These are phyloP conservation scores for Pseudoatta argentina DNA, from an alignment of 1,140 invertebrate genomes.

Conservation along the genomic window DNA sequence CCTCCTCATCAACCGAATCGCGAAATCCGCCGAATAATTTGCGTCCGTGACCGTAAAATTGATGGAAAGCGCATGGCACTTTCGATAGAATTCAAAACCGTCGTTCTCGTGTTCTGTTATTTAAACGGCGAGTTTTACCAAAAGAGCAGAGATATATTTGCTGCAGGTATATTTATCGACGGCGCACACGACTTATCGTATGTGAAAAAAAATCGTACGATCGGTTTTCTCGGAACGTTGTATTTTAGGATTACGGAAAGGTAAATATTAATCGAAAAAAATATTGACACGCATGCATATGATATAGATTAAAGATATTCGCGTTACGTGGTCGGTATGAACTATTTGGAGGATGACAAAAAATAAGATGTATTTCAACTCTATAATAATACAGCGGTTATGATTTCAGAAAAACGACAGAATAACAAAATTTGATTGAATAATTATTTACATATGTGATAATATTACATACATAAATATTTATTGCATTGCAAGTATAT, in stretches of 20 bases:
- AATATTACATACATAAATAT: too few relatives aligned
- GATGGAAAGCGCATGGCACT: not conserved
- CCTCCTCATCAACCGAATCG: not conserved
- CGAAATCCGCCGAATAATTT: not conserved
- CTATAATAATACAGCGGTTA: too few relatives aligned
- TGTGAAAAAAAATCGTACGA: not conserved
- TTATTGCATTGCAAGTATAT: too few relatives aligned
- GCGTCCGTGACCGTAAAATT: not conserved
- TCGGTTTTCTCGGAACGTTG: not conserved
- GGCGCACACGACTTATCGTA: not conserved
- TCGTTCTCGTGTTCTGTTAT: not conserved
- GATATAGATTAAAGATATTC: not conserved
- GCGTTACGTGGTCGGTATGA: too few relatives aligned
- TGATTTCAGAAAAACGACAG: too few relatives aligned
- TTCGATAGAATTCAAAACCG: not conserved
- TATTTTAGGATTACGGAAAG: not conserved
- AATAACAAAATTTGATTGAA: too few relatives aligned
- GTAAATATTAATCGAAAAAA: constrained; percentile 9
- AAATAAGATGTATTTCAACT: too few relatives aligned
- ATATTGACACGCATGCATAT: not conserved
- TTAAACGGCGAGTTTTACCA: not conserved
- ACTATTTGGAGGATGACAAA: too few relatives aligned
- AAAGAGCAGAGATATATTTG: not conserved
- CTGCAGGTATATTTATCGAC: constrained; percentile 9
- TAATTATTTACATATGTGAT: too few relatives aligned